Percentiles rank a stretch among this genome's conserved stretches.
Conservation (phyloP, 2,113 vertebrate species). For the pig (Sus scrofa) region DNA sequence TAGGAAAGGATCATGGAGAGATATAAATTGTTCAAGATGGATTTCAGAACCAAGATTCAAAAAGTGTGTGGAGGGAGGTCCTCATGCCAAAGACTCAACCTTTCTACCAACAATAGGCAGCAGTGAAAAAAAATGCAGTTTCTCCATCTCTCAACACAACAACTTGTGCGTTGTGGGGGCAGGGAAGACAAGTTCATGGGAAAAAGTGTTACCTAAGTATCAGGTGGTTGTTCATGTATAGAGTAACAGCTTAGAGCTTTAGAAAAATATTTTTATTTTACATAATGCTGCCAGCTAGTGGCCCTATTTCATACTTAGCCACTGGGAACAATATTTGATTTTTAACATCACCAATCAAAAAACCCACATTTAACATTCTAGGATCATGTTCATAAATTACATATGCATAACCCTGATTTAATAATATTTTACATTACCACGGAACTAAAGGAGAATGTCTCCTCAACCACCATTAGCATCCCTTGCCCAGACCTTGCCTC, state of each 20-base stretch:
- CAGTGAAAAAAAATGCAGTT: neutral
- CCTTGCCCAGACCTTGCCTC: neutral
- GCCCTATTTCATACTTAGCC: slow-evolving; percentile 81
- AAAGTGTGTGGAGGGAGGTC: neutral
- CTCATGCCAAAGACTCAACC: slow-evolving; percentile 47
- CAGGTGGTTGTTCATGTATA: neutral
- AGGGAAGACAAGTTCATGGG: neutral
- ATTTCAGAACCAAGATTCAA: slow-evolving; percentile 51
- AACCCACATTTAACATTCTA: slow-evolving; percentile 3
- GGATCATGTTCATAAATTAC: neutral
- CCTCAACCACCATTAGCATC: neutral
- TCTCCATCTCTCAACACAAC: neutral
- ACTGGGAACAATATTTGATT: slow-evolving; percentile 49
- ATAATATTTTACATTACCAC: neutral
- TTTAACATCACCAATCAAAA: slow-evolving; percentile 51
- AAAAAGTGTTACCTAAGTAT: neutral
- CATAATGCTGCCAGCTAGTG: slow-evolving; percentile 90
- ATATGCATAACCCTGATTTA: neutral
- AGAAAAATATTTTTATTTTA: slow-evolving; percentile 81
- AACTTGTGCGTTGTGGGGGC: fast-evolving
- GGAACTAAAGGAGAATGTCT: neutral
- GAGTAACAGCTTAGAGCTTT: slow-evolving; percentile 25
- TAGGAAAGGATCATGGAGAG: neutral
- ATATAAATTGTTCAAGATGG: neutral
- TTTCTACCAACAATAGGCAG: slow-evolving; percentile 33